Evolutionary conservation across 2,113 vertebrate genomes (phyloP).

Genomic region (Boulengeromyrus knoepffleri): DNA sequence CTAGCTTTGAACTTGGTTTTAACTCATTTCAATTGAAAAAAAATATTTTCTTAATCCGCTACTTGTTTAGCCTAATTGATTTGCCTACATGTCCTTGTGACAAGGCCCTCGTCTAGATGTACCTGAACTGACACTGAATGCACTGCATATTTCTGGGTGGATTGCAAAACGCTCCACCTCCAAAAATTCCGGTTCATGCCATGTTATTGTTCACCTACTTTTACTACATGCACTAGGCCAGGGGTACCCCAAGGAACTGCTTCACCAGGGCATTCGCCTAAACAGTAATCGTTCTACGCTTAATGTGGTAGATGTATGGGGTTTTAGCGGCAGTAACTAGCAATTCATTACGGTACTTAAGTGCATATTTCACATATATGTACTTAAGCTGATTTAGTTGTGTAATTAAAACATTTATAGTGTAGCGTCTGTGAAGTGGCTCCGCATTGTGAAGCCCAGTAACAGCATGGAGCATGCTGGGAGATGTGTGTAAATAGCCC

Average conservation of each 20-base stretch:
- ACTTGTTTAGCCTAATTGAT: neutral
- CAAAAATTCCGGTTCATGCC: neutral
- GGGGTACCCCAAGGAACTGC: neutral
- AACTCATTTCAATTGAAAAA: too few species aligned
- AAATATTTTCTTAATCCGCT: neutral
- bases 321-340: neutral
- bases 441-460: neutral
- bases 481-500: neutral
- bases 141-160: neutral
- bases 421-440: neutral
- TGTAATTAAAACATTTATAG: neutral
- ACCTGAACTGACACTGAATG: neutral
- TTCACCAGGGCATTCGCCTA: neutral
- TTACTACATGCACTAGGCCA: neutral
- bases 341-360: neutral
- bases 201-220: neutral
- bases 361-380: neutral
- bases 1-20: too few species aligned
- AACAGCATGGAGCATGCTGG: neutral
- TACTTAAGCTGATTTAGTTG: neutral
- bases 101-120: too few species aligned
- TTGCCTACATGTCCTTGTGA: neutral
- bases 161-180: neutral
- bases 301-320: neutral
- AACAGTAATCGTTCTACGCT: neutral